Evolutionary conservation across 2,113 vertebrate species (phyloP).

Genomic region (Chionis minor): DNA sequence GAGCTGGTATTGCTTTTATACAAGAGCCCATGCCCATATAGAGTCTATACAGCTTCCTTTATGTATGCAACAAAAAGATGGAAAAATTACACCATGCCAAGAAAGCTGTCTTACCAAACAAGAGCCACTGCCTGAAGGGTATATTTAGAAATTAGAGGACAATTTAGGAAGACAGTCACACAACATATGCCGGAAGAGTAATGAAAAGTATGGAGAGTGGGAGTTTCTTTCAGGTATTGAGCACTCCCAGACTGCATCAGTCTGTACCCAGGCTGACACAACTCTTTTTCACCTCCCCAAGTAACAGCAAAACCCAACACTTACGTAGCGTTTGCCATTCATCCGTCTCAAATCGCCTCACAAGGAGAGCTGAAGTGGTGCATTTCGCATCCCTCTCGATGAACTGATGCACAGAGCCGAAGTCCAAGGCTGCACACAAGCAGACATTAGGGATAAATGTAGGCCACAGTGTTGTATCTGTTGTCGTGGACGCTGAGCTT

Average conservation of each 20-base stretch:
- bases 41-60: neutral
- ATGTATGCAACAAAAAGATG: neutral
- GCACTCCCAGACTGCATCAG: neutral
- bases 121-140: neutral
- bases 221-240: slow-evolving; percentile 17
- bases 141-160: slow-evolving; percentile 35
- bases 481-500: rapidly evolving
- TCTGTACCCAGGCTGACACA: neutral
- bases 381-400: neutral
- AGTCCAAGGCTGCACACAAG: neutral
- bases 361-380: neutral
- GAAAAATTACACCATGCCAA: slow-evolving; percentile 11
- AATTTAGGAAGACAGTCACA: neutral
- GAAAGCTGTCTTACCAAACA: slow-evolving; percentile 4
- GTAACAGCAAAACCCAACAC: neutral
- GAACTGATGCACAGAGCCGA: neutral
- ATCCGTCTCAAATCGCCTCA: neutral
- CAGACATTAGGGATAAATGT: neutral
- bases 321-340: neutral
- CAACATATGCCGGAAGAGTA: slow-evolving; percentile 5
- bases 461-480: rapidly evolving
- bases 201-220: neutral
- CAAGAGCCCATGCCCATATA: neutral
- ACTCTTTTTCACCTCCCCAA: neutral
- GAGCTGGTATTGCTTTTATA: neutral